These are phyloP conservation scores for Drosophila kuntzei DNA, from an alignment of 2,888 invertebrate species.

Conservation along the genomic window DNA sequence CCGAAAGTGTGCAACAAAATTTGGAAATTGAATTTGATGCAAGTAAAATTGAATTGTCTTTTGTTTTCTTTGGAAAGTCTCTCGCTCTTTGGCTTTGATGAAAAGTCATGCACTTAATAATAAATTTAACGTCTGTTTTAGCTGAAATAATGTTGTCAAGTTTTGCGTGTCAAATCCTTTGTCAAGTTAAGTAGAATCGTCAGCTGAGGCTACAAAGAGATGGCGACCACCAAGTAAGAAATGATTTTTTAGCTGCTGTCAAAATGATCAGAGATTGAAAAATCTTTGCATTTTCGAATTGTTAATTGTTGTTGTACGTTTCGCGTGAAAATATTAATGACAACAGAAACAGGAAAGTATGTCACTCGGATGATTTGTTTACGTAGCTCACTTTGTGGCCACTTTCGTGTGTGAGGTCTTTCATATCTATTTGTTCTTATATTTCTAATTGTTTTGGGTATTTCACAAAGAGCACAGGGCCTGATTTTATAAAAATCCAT, in stretches of 20 bases:
- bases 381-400: constrained; percentile 65
- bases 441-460: constrained; percentile 14
- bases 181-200: constrained; percentile 68
- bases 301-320: constrained; percentile 37
- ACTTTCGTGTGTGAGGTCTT: constrained; percentile 44
- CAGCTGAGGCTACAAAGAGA: constrained; percentile 26
- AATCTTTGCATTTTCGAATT: constrained; percentile 28
- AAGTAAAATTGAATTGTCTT: background rate
- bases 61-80: background rate
- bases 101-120: constrained; percentile 19
- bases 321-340: constrained; percentile 66
- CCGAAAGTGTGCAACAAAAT: constrained; percentile 44
- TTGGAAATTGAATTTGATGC: background rate
- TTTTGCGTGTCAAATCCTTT: constrained; percentile 68
- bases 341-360: constrained; percentile 76
- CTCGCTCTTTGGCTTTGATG: constrained; percentile 10
- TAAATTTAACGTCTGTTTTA: background rate
- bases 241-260: constrained; percentile 59
- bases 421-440: constrained; percentile 25
- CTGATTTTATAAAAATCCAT: constrained; percentile 53
- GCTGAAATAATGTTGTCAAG: constrained; percentile 65
- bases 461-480: constrained; percentile 44
- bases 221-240: constrained; percentile 28
- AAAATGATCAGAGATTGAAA: constrained; percentile 50
- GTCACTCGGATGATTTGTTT: constrained; percentile 79